Base-by-base conservation (phyloP, 2,888 invertebrate genomes). In the Ctenicera cuprea region DNA sequence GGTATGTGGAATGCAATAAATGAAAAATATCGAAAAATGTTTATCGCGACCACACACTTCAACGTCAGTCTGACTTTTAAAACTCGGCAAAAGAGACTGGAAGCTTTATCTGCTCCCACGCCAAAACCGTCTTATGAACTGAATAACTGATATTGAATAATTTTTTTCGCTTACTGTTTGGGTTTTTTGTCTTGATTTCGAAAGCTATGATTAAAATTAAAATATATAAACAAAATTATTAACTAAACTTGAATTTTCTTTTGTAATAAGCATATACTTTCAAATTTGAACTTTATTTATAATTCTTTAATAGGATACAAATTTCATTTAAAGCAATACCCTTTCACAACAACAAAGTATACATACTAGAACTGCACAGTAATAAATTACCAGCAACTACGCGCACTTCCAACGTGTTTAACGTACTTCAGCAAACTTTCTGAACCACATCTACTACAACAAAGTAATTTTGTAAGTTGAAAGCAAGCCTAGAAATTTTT, bases 1-100 rank as follows among this genome's bases (percentile, higher is more conserved):
- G 38, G 30, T 59, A 38, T 20, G 38, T 38, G 59, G 38, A 59
- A 59, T 38, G 59, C 59, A 59, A 59, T 59, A 59, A 52, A 59
- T 59, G 59, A 59, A 38, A 59, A 59, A 59, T 38, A 59, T 38
- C 59, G 38, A 38, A 26, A 54, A 59, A 38, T 59, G 12, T 38
- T 59, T 38, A 52, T 38, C 38, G 12, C 38, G 38, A 59, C 38
- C 38, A 12, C 38, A 30, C 52, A 38, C 38, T 59, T 59, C 30
- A 59, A 38, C 18, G 59, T 59, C 59, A 38, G 12, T 59, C 38
- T 52, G 54, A 59, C 38, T 59, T 38, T 38, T 38, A 59, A 59
- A 59, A 16, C 26, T 12, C 26, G 54, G 30, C 5, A 11, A 18
- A 48, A 18, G 1, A 16, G 7, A 48, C 0, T 11, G 14, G 7